A percentile compares a stretch with the other conserved stretches of the same genome.
phyloP scores from a whole-genome alignment of 2,113 vertebrate species.

The Atrichornis clamosus region DNA sequence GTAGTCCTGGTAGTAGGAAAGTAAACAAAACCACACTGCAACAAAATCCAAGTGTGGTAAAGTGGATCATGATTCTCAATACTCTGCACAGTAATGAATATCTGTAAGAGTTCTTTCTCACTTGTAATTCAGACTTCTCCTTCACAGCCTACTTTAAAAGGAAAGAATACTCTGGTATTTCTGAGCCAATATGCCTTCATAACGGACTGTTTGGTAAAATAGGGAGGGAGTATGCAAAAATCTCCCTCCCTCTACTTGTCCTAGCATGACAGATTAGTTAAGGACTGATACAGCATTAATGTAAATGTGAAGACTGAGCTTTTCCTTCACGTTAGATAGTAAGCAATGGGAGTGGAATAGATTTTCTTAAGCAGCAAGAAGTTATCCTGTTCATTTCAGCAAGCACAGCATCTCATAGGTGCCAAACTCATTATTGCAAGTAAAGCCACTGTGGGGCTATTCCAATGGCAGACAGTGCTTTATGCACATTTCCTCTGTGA shows the following conservation, averaged over 20 bases:
- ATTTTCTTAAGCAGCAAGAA: neutral
- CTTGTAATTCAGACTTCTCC: neutral
- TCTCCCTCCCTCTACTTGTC: neutral
- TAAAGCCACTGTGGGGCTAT: neutral
- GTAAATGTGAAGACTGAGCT: neutral
- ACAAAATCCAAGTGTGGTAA: neutral
- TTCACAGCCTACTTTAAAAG: neutral
- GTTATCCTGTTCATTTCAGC: neutral
- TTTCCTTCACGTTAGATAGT: neutral
- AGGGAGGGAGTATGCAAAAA: neutral
- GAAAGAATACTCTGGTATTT: neutral
- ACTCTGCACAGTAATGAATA: neutral
- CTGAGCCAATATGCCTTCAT: neutral
- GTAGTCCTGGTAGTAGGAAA: neutral
- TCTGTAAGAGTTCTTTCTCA: neutral
- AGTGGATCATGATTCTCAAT: neutral
- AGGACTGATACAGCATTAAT: neutral
- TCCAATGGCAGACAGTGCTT: neutral
- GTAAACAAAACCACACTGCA: neutral
- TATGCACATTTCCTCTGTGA: neutral
- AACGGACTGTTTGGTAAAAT: neutral
- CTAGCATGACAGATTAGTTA: neutral
- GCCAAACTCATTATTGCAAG: neutral
- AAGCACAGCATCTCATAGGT: neutral
- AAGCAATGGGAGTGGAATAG: neutral